phyloP scores from a whole-genome alignment of 2,888 invertebrate species.

The Alsophila aescularia region DNA sequence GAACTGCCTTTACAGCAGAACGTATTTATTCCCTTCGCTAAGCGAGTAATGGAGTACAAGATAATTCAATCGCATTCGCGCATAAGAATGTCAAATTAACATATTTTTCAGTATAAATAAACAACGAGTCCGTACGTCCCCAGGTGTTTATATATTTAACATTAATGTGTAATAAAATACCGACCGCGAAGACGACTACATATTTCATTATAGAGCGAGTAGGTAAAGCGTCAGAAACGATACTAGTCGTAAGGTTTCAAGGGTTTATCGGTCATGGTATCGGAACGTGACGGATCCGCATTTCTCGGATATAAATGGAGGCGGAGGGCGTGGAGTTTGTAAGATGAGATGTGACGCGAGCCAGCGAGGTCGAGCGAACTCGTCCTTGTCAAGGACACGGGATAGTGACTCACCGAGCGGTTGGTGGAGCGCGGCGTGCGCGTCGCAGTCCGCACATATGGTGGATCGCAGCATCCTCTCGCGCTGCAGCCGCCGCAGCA shows the following conservation, averaged over 20 bases:
- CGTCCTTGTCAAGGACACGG: conserved; percentile 40
- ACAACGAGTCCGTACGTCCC: not conserved
- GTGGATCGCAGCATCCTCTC: conserved; percentile 84
- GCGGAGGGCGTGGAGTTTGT: conserved; percentile 33
- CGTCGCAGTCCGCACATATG: conserved; percentile 80
- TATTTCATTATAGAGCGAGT: not conserved
- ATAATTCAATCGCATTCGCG: conserved; percentile 30
- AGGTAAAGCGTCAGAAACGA: conserved; percentile 20
- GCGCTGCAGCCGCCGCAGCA: conserved; percentile 86
- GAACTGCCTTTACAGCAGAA: conserved; percentile 18
- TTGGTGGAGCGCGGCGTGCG: conserved; percentile 75
- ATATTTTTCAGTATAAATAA: conserved; percentile 7
- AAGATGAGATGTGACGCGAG: conserved; percentile 22
- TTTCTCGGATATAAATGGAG: conserved; percentile 2
- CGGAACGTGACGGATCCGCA: conserved; percentile 33
- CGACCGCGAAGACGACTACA: not conserved
- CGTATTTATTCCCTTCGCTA: conserved; percentile 33
- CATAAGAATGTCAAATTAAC: conserved; percentile 22
- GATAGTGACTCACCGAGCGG: conserved; percentile 76
- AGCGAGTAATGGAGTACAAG: conserved; percentile 12
- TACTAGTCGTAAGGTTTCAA: conserved; percentile 52
- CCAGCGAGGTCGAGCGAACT: conserved; percentile 15
- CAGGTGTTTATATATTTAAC: not conserved
- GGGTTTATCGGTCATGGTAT: conserved; percentile 37
- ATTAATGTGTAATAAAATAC: not conserved